Base-by-base conservation (phyloP, 2,888 invertebrate genomes). In the Lasioglossum calceatum region DNA sequence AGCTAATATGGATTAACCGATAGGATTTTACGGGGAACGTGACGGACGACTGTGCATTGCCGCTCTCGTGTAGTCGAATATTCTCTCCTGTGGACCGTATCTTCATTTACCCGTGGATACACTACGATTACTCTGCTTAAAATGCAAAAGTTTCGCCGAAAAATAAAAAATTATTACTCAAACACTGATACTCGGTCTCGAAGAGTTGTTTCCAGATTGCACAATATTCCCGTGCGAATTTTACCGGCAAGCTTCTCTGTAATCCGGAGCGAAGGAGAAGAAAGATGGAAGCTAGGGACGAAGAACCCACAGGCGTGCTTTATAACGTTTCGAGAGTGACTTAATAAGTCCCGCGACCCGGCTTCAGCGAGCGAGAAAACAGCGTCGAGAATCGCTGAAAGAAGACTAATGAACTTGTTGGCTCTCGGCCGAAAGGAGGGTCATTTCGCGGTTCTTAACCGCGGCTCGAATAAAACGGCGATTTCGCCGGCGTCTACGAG, bases 371-470 rank as follows among this genome's bases (percentile, higher is more conserved):
- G 82, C 74, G 77, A 47, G 85, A 39, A 85, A 80, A 73, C 77
- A 64, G 64, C 78, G 79, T 36, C 64, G 79, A 44, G 72, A 77
- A 82, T 85, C 73, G 85, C 71, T 87, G 88, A 88, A 89, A 86
- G 89, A 87, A 84, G 86, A 82, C 89, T 89, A 89, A 89, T 84
- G 89, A 89, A 87, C 89, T 87, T 87, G 87, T 89, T 87, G 85
- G 87, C 85, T 82, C 83, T 72, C 72, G 76, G 85, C 82, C 84
- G 87, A 87, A 87, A 86, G 82, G 44, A 86, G 81, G 81, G 82
- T 86, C 89, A 87, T 89, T 87, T 84, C 71, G 86, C 50, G 80
- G 72, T 82, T 77, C 84, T 88, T 87, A 87, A 81, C 82, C 77
- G 75, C 77, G 81, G 85, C 75, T 87, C 70, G 87, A 77, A 85